Evolutionary conservation across 1,140 invertebrate genomes (phyloP).

Genomic region (Nephila pilipes): DNA sequence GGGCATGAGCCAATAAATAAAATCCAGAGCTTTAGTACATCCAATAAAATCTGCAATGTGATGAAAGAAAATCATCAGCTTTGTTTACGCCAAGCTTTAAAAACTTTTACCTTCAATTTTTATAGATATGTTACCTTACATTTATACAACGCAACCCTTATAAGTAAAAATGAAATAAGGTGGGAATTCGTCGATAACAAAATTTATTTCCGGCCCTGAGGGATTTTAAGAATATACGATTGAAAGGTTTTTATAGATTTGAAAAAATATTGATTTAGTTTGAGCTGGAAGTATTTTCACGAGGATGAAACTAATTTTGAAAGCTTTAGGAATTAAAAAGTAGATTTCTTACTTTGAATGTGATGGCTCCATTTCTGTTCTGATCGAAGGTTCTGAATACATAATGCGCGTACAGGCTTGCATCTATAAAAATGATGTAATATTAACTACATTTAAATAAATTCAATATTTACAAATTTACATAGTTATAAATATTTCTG

Average conservation of each 20-base stretch:
- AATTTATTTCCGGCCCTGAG: background rate
- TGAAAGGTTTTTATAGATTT: background rate
- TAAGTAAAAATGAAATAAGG: background rate
- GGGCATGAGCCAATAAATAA: background rate
- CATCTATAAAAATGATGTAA: slow-evolving; percentile 85
- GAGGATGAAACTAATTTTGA: no score
- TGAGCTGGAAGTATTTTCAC: no score
- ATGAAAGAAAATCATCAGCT: background rate
- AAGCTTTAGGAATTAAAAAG: background rate
- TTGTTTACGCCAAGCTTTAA: background rate
- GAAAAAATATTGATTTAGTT: no score
- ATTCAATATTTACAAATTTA: no score
- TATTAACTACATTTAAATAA: no score
- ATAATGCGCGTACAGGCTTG: slow-evolving; percentile 93
- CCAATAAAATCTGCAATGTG: background rate
- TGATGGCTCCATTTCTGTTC: slow-evolving; percentile 92
- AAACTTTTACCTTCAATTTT: background rate
- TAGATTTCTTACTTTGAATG: slow-evolving; percentile 89
- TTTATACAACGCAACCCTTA: background rate
- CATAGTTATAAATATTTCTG: no score
- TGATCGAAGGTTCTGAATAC: slow-evolving; percentile 96
- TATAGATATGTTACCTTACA: background rate
- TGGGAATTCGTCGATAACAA: background rate
- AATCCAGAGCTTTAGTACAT: background rate
- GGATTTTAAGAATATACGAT: background rate